Base-by-base conservation (phyloP, 2,797 vertebrate genomes). In the Megalops cyprinoides region DNA sequence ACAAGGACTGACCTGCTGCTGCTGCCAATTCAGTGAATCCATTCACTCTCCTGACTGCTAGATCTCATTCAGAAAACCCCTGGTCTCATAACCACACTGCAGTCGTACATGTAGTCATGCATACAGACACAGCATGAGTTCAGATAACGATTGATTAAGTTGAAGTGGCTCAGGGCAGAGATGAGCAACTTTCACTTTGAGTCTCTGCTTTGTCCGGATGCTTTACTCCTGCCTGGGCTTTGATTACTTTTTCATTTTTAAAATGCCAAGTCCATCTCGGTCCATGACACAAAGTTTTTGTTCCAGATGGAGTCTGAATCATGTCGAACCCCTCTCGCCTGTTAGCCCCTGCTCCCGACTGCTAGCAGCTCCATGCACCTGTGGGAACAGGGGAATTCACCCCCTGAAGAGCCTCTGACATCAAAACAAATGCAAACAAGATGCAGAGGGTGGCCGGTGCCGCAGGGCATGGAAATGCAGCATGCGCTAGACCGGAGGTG, bases 291-390 rank as follows among this genome's bases (percentile, higher is more conserved):
- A 77, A 82, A 20, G 79, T 73, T 73, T 73, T 73, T n/a, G 18
- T 20, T 77, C 75, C 80, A 87, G 86, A 75, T 78, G 18, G 53
- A 79, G 84, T 83, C 85, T 80, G 84, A 87, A 81, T 86, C 79
- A 8, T 73, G 82, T 84, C 85, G 83, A 76, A 46, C 18, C 37
- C 31, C 42, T 58, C 25, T 37, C 25, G 10, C 25, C 60, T 31
- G 56, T 82, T 39, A 67, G 56, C 51, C 75, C 58, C 1, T 5
- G 77, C 56, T 55, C 67, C 74, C 88, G 90, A 91, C 90, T 89
- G 88, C 85, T 83, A 79, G 83, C 84, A 85, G 87, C 85, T 86
- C 82, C 55, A 80, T 81, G 85, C 89, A 91, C 89, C 91, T 91
- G 90, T 89, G 87, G 86, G 82, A 87, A 71, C 56, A 77, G 46